A percentile compares a stretch with the other conserved stretches of the same genome.
Conservation (phyloP, 2,113 vertebrate genomes). For the Epinephelus moara region DNA sequence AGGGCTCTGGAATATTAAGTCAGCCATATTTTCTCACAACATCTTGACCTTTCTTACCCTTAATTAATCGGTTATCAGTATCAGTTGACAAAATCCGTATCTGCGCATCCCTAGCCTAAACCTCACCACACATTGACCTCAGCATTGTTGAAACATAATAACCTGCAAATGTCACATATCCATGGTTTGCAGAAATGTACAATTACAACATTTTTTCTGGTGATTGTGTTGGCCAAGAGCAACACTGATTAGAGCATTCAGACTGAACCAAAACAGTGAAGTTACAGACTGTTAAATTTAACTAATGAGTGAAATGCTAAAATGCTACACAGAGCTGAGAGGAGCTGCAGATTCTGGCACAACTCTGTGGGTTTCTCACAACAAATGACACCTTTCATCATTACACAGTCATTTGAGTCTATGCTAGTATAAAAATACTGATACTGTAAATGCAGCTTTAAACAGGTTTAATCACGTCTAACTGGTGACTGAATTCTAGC, state of each 20-base stretch:
- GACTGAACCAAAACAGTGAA: background rate
- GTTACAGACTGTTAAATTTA: background rate
- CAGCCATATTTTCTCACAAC: too few species aligned
- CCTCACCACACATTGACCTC: too few species aligned
- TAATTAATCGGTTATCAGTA: too few species aligned
- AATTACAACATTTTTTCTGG: too few species aligned
- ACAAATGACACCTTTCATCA: background rate
- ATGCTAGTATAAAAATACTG: background rate
- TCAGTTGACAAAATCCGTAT: too few species aligned
- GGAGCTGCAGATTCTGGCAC: background rate
- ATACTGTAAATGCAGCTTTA: conserved; percentile 1
- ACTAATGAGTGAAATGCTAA: background rate
- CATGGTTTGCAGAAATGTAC: too few species aligned
- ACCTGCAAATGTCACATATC: too few species aligned
- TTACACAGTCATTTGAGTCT: background rate
- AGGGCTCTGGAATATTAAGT: too few species aligned
- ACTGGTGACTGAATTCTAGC: background rate
- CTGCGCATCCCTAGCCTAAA: too few species aligned
- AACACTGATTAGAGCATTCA: background rate
- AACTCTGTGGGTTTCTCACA: too few species aligned
- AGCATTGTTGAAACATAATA: too few species aligned
- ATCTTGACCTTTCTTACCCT: too few species aligned
- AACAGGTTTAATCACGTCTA: background rate
- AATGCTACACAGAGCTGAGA: background rate
- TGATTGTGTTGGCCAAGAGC: background rate